Conservation (phyloP, 2,797 vertebrate genomes). For the Lacerta agilis region DNA sequence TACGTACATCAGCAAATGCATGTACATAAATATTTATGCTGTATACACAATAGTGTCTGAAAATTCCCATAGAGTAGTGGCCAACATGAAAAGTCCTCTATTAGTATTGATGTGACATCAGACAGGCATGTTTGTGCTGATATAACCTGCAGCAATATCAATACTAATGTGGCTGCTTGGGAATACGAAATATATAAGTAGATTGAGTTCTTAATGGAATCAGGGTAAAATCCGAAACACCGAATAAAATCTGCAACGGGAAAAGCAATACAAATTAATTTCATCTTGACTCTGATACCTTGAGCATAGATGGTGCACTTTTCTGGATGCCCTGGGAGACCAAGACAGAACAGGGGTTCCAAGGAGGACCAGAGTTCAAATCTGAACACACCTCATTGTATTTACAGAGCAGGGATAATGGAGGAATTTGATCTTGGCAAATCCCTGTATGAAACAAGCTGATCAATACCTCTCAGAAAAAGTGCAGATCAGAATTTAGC, state of each 20-base stretch:
- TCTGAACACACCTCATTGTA: neutral
- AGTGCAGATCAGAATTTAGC: no score
- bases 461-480: no score
- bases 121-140: conserved; percentile 45
- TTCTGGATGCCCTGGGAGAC: neutral
- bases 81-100: conserved; percentile 53
- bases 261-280: neutral
- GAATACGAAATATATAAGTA: conserved; percentile 31
- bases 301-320: neutral
- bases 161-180: conserved; percentile 28
- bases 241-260: neutral
- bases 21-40: conserved; percentile 72
- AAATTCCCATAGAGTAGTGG: conserved; percentile 56
- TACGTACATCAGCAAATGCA: conserved; percentile 43
- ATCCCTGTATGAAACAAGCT: no score
- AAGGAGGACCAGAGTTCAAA: neutral
- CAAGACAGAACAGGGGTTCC: neutral
- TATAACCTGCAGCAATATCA: conserved; percentile 40
- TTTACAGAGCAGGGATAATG: neutral
- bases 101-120: conserved; percentile 59
- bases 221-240: conserved; percentile 1
- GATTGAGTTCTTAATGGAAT: conserved; percentile 31
- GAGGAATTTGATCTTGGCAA: neutral
- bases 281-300: neutral
- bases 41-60: conserved; percentile 37